Base-by-base conservation (phyloP, 2,113 vertebrate species). In the Erythrolamprus reginae region DNA sequence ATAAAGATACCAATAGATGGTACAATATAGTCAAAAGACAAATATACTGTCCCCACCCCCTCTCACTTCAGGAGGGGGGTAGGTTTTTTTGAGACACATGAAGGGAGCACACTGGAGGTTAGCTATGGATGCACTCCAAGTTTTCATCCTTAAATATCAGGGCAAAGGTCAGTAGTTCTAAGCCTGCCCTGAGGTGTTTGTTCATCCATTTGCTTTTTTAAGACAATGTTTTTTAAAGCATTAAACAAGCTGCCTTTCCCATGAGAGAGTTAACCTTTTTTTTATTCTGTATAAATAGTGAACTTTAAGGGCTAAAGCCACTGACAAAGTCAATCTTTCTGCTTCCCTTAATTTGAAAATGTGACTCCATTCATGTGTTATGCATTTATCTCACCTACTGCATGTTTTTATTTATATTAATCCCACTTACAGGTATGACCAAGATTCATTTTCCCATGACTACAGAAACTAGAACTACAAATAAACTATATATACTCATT, bases 111-210 rank as follows among this genome's bases (percentile, higher is more conserved):
- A 45, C 58, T 84, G 0, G 56, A 88, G 91, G 86, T 42, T 6
- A 84, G 65, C 87, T 58, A 52, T 17, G 88, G 23, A 19, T 90
- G 33, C 48, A 58, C 89, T 84, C 28, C 88, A 90, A 51, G 4
- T 70, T 93, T 92, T 94, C 3, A 88, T 90, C 83, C 56, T 89
- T 55, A 90, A 93, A 50, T 58, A 82, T 82, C 28, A 89, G 89
- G 21, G 58, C 52, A 93, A 88, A 86, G 89, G 45, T 1, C 38
- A 92, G 24, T 0, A 86, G 21, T 82, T 91, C 89, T 87, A 92
- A 82, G 26, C 51, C 56, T 87, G 65, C 45, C 51, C 86, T 89
- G 38, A 86, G 88, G 83, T 82, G 52, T 58, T 90, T 61, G 6
- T 77, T 94, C 65, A 91, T 91, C 83, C 24, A 1, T 90, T 93